Percentiles rank a stretch among this genome's conserved stretches.
phyloP scores from a whole-genome alignment of 53 echinoderm and acorn worm genomes.

The Temnopleurus reevesii region DNA sequence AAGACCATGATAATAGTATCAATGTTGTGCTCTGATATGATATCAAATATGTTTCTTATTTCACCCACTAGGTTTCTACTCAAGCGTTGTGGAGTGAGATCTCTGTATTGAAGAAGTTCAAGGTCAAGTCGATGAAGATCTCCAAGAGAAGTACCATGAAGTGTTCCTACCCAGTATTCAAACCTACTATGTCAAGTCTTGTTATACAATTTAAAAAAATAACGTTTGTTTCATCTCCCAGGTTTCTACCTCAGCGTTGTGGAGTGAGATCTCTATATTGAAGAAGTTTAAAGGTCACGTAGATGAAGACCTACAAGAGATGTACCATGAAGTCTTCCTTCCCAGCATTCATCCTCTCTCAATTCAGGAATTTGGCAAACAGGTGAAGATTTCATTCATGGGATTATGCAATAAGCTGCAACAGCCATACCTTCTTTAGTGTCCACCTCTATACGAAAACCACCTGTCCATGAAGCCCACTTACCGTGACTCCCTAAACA shows the following conservation, averaged over 20 bases:
- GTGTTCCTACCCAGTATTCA: constrained; percentile 76
- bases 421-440: too few relatives aligned
- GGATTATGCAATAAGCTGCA: too few relatives aligned
- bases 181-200: too few relatives aligned
- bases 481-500: too few relatives aligned
- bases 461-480: too few relatives aligned
- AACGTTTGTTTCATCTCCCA: constrained; percentile 24
- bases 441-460: too few relatives aligned
- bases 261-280: constrained; percentile 65
- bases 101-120: constrained; percentile 58
- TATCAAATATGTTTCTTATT: too few relatives aligned
- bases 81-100: constrained; percentile 66
- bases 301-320: constrained; percentile 55
- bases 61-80: constrained; percentile 83
- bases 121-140: constrained; percentile 60
- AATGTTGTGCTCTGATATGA: too few relatives aligned
- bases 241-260: constrained; percentile 70
- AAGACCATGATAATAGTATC: too few relatives aligned
- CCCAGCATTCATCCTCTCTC: constrained; percentile 70
- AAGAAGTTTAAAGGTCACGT: constrained; percentile 61
- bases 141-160: constrained; percentile 59
- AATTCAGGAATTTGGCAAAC: constrained; percentile 32
- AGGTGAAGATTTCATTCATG: neutral
- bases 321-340: constrained; percentile 66
- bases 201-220: too few relatives aligned